These are phyloP conservation scores for Noturus placidus DNA, from an alignment of 2,113 vertebrate species.

Conservation along the genomic window DNA sequence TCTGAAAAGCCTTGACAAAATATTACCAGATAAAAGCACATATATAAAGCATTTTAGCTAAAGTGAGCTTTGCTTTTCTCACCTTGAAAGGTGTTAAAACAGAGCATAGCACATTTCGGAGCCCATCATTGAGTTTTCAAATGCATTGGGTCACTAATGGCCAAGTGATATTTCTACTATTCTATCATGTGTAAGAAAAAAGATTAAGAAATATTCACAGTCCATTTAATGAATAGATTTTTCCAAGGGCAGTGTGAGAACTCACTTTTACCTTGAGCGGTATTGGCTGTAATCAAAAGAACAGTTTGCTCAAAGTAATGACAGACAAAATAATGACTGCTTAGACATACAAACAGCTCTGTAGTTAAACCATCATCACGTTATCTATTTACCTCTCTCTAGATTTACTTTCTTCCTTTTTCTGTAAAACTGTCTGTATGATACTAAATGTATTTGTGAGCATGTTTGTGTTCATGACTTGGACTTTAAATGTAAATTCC, in stretches of 20 bases:
- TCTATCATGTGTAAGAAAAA: constrained; percentile 6
- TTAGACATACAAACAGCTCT: background rate
- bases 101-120: constrained; percentile 5
- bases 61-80: background rate
- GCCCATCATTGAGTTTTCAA: background rate
- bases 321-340: constrained; percentile 25
- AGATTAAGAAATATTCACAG: background rate
- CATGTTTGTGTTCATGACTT: background rate
- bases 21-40: background rate
- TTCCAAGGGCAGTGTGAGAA: background rate
- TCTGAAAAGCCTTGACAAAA: background rate
- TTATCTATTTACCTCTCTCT: background rate
- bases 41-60: background rate
- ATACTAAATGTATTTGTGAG: background rate
- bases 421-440: background rate
- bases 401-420: background rate
- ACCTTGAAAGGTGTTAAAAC: background rate
- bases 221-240: background rate
- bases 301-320: constrained; percentile 17
- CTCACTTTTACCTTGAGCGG: background rate
- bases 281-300: constrained; percentile 13
- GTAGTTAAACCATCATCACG: constrained; percentile 3
- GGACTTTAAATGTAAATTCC: background rate
- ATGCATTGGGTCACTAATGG: background rate
- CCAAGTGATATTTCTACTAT: constrained; percentile 5